Conservation (phyloP, 2,888 invertebrate species). For the Apamea anceps region DNA sequence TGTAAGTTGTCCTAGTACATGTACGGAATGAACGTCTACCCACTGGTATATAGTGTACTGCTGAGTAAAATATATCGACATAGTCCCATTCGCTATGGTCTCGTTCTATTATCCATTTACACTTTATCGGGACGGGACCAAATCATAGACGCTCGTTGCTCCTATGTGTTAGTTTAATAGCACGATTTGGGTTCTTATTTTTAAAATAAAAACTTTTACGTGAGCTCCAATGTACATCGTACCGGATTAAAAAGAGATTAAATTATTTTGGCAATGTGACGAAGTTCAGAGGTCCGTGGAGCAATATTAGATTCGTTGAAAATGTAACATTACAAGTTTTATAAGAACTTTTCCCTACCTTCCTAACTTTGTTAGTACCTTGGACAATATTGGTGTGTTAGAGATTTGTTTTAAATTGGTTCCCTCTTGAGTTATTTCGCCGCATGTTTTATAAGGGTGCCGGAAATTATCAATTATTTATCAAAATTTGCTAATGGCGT, state of each 20-base stretch:
- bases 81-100: background rate
- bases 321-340: background rate
- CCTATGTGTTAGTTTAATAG: background rate
- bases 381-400: constrained; percentile 38
- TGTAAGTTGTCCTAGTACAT: too few species aligned
- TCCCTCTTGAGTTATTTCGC: constrained; percentile 1
- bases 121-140: too few species aligned
- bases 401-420: constrained; percentile 19
- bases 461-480: background rate
- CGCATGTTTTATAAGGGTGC: background rate
- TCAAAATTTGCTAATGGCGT: background rate
- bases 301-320: background rate
- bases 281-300: background rate
- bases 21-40: too few species aligned
- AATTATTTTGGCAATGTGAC: background rate
- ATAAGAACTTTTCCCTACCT: background rate
- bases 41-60: background rate
- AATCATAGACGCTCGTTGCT: too few species aligned
- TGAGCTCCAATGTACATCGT: background rate
- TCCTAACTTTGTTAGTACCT: constrained; percentile 48
- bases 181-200: background rate
- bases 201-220: background rate
- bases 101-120: background rate
- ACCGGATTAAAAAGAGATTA: too few species aligned
- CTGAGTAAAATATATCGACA: background rate